Conservation (phyloP, 2,797 vertebrate species). For the Oreonectes daqikongensis region DNA sequence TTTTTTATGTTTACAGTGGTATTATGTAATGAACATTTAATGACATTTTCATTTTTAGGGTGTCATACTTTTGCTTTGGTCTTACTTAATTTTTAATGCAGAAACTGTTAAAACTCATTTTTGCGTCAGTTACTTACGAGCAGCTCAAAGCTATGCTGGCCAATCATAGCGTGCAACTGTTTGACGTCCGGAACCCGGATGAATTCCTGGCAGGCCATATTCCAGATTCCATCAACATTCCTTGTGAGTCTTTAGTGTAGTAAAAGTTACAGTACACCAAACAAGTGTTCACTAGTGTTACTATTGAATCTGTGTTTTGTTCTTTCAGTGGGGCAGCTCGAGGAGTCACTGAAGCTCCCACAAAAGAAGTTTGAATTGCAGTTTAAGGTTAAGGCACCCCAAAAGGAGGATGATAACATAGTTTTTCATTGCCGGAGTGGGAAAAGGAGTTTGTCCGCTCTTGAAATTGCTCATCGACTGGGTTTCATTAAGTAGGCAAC, state of each 20-base stretch:
- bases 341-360: constrained; percentile 71
- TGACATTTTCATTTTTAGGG: background rate
- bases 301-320: background rate
- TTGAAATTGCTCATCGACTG: constrained; percentile 66
- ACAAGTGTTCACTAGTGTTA: background rate
- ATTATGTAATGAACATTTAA: background rate
- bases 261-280: background rate
- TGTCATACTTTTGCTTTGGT: background rate
- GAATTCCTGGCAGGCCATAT: constrained; percentile 74
- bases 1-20: background rate
- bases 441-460: constrained; percentile 67
- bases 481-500: constrained; percentile 68
- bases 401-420: constrained; percentile 68
- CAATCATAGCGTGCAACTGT: constrained; percentile 69
- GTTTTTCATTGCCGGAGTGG: constrained; percentile 74
- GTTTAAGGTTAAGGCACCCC: constrained; percentile 66
- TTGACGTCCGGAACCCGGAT: constrained; percentile 74
- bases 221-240: constrained; percentile 71
- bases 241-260: constrained; percentile 61
- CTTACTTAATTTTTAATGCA: background rate
- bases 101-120: background rate
- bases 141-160: constrained; percentile 74
- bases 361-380: constrained; percentile 65
- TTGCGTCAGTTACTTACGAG: constrained; percentile 65
- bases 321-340: constrained; percentile 68